Evolutionary conservation across 2,888 invertebrate species (phyloP), one percentile per base, ranked within the genome.

Genomic region (Pyrrhia umbra): DNA sequence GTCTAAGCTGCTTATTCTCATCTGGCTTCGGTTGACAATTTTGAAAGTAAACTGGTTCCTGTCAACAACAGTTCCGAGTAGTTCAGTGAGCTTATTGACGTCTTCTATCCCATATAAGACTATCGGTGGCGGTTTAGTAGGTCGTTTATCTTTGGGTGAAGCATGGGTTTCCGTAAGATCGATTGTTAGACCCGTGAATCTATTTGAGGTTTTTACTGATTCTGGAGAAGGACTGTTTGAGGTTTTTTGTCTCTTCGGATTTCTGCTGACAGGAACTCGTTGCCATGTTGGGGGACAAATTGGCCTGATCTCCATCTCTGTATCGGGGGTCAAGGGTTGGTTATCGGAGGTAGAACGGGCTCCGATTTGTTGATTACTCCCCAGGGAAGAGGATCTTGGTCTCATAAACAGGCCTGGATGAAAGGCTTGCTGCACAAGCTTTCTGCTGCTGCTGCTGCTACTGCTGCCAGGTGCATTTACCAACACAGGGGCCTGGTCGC

Each of bases 381-480:
- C 25, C 3, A 37, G 15, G 2, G 60, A 52, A 8, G 21, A 10
- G 18, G 45, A 45, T 27, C 46, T 46, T 23, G 54, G 30, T 27
- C 46, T 20, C 1, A 16, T 18, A 16, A 54, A 54, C 16, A 47
- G 16, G 8, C 51, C 25, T 6, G 51, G 59, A 15, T 52, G 54
- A 27, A 60, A 60, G 15, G 30, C 60, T 23, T 54, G 60, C 13
- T 60, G 54, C 1, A 61, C 21, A 6, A 39, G 9, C 23, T 51
- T 51, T 25, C 39, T 51, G 15, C 30, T 39, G 18, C n/a, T 54
- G 0, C 3, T 25, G 20, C 16, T 56, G 23, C 61, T n/a, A n/a
- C n/a, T n/a, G n/a, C n/a, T n/a, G n/a, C n/a, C 37, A 50, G 54
- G 49, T 39, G 49, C 13, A 55, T 42, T 49, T 13, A 21, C 61